phyloP scores from a whole-genome alignment of 2,888 invertebrate species.

The Loripinus fragilis region DNA sequence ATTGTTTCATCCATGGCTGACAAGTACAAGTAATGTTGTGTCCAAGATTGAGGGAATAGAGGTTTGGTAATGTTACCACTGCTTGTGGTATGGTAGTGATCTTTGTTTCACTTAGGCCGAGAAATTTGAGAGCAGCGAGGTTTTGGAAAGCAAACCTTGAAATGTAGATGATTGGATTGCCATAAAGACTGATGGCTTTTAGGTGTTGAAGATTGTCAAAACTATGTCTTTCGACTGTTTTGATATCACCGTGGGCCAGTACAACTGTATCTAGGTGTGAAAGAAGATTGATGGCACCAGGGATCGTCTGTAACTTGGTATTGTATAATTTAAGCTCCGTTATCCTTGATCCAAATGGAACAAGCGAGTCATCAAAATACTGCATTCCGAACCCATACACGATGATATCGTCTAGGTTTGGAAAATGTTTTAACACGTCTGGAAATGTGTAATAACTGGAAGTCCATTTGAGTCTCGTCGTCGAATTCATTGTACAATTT shows the following conservation, averaged over 20 bases:
- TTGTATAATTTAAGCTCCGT: not conserved
- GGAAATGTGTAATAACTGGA: not conserved
- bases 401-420: not conserved
- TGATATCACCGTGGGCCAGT: not conserved
- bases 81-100: not conserved
- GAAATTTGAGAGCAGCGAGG: not conserved
- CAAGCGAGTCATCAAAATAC: not conserved
- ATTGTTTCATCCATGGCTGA: not conserved
- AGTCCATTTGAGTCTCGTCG: not conserved
- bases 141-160: not conserved
- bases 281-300: not conserved
- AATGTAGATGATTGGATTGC: not conserved
- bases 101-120: not conserved
- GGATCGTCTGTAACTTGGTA: not conserved
- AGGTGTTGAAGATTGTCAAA: not conserved
- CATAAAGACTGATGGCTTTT: not conserved
- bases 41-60: not conserved
- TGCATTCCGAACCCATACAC: not conserved
- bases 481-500: not conserved
- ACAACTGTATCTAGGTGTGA: not conserved
- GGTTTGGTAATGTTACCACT: not conserved
- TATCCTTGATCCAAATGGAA: not conserved
- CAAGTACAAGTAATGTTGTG: not conserved
- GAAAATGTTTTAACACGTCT: not conserved
- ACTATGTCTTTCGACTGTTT: conserved; percentile 1